Evolutionary conservation across 2,888 invertebrate species (phyloP).

Genomic region (Drosophila nr. medialis): DNA sequence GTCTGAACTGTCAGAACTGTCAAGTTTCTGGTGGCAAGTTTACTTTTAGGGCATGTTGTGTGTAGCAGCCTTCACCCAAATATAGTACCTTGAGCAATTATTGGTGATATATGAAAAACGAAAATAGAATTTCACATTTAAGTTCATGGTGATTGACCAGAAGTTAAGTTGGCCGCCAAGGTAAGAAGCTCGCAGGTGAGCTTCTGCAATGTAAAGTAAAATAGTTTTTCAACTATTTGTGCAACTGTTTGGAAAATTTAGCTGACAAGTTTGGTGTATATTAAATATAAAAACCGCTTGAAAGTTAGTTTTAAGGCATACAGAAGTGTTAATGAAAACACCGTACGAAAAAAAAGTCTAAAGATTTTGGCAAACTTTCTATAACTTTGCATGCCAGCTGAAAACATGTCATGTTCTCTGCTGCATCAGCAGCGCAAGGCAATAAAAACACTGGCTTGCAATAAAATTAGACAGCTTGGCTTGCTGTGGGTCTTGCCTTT

Average conservation of each 20-base stretch:
- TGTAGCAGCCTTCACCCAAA: constrained; percentile 31
- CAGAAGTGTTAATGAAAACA: neutral
- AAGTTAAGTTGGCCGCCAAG: neutral
- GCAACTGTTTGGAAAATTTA: neutral
- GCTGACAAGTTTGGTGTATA: neutral
- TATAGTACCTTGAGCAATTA: neutral
- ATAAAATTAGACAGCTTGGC: constrained; percentile 1
- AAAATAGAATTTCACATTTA: neutral
- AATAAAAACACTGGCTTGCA: neutral
- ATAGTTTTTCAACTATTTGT: neutral
- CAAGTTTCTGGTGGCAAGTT: constrained; percentile 43
- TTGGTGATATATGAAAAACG: neutral
- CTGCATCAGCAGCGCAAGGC: neutral
- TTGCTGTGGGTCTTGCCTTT: neutral
- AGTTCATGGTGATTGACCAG: neutral
- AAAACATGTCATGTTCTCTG: neutral
- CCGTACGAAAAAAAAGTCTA: neutral
- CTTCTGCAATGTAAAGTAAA: neutral
- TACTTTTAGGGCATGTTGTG: constrained; percentile 37
- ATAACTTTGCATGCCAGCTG: neutral
- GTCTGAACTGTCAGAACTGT: constrained; percentile 37
- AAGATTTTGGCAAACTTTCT: neutral
- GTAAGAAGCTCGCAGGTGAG: neutral
- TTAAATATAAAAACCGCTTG: neutral
- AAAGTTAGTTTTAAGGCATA: neutral